Percentiles rank a stretch among this genome's conserved stretches.
Evolutionary conservation across 1,140 invertebrate species (phyloP).

Genomic region (Saccostrea echinata): DNA sequence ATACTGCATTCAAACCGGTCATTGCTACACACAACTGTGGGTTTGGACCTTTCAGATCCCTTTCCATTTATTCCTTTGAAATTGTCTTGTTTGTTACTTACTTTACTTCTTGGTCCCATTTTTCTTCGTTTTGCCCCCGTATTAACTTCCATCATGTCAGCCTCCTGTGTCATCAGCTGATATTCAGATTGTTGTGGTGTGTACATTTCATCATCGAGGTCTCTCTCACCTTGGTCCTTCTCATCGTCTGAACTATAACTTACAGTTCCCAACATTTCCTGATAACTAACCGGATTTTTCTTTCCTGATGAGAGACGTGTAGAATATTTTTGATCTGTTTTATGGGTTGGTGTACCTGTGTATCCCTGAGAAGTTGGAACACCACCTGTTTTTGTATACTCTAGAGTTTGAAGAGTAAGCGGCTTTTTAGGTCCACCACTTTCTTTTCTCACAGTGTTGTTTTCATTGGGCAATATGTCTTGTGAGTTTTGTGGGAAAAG

Average conservation of each 20-base stretch:
- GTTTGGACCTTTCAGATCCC: neutral
- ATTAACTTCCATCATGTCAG: neutral
- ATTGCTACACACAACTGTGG: conserved; percentile 1
- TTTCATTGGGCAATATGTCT: conserved; percentile 37
- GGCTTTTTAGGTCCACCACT: neutral
- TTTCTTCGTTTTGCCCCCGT: conserved; percentile 32
- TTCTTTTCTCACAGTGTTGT: neutral
- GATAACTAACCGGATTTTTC: conserved; percentile 46
- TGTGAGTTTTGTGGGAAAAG: conserved; percentile 39
- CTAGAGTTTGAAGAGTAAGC: conserved; percentile 12
- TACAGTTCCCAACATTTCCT: conserved; percentile 42
- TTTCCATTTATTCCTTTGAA: neutral
- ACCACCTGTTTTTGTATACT: conserved; percentile 31
- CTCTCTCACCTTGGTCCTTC: conserved; percentile 8
- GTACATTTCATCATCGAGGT: conserved; percentile 38
- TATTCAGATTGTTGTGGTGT: conserved; percentile 34
- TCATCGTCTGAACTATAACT: conserved; percentile 31
- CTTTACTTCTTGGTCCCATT: conserved; percentile 40
- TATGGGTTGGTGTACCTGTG: neutral
- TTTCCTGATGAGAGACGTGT: conserved; percentile 47
- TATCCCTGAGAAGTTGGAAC: neutral
- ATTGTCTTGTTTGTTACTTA: neutral
- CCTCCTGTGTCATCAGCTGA: neutral
- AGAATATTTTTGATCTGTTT: conserved; percentile 30
- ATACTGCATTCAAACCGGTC: conserved; percentile 38